A percentile compares a stretch with the other conserved stretches of the same genome.
These are phyloP conservation scores for Rotaria socialis DNA, from an alignment of 2,888 invertebrate genomes.

Conservation along the genomic window DNA sequence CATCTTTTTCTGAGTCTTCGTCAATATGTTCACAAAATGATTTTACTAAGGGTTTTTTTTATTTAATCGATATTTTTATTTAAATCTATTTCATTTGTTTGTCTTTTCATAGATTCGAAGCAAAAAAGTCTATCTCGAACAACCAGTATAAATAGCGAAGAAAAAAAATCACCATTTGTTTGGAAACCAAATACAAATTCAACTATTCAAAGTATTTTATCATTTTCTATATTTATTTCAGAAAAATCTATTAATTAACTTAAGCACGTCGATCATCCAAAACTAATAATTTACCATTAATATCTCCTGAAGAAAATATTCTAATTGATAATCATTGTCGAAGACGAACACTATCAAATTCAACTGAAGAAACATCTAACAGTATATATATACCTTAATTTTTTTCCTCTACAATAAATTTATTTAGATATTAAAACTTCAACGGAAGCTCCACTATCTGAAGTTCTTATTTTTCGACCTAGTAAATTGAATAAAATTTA, in stretches of 20 bases:
- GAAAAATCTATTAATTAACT: background rate
- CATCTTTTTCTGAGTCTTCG: background rate
- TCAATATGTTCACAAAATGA: background rate
- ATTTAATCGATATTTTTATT: background rate
- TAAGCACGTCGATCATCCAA: background rate
- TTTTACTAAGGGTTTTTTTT: background rate
- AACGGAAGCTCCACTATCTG: background rate
- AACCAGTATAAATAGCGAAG: background rate
- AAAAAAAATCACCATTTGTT: background rate
- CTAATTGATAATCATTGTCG: background rate
- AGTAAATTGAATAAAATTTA: background rate
- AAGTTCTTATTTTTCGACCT: slow-evolving; percentile 22
- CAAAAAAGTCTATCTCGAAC: background rate
- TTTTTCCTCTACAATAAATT: too few relatives aligned
- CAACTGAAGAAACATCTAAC: background rate
- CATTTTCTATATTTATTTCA: too few relatives aligned
- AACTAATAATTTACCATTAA: background rate
- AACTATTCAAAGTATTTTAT: background rate
- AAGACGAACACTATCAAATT: background rate
- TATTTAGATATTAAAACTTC: background rate
- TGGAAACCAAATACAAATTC: background rate
- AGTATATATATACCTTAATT: too few relatives aligned
- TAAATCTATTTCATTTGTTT: background rate
- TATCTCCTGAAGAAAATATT: background rate
- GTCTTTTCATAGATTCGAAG: background rate